Base-by-base conservation (phyloP, 1,140 invertebrate species). In the Hylyphantes graminicola region DNA sequence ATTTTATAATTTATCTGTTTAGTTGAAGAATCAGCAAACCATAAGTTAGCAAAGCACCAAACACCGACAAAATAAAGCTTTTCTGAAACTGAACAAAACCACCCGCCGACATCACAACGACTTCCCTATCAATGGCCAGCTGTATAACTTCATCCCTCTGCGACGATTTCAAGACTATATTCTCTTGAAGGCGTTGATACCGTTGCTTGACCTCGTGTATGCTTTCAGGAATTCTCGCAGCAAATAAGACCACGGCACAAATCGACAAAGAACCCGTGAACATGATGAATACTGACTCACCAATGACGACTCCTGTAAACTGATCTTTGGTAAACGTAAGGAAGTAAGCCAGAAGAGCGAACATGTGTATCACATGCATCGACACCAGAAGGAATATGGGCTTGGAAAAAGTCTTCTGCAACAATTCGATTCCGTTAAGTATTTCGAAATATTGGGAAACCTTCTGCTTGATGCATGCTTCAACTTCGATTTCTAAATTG, bases 31-130 rank as follows among this genome's bases (percentile, higher is more conserved):
- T 70, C 6, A 80, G n/a, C 17, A 80, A 50, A 8, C 65, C 70
- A 59, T 80, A 80, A 50, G 77, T 80, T 9, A 80, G 55, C 17
- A 80, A 53, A 50, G 77, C 77, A 9, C 77, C 77, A 12, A 80
- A 70, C 8, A 80, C 48, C 4, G 77, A 57, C 54, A 80, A 51
- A 70, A 80, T 80, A 51, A 80, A 59, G 6, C 51, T 70, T 50
- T 48, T 68, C 19, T 19, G 48, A 70, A 80, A 80, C n/a, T 17
- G n/a, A 4, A 80, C 21, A 51, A 70, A 51, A 51, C 70, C 15
- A 12, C 77, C 68, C 11, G 77, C 77, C 17, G 77, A 70, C 3
- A 70, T n/a, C 2, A 17, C 17, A 8, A 78, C 55, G 6, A 65
- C 48, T 55, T 78, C 76, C n/a, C 76, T 55, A 3, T 54, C 61